phyloP scores from a whole-genome alignment of 2,113 vertebrate genomes.

The Prunella himalayana region DNA sequence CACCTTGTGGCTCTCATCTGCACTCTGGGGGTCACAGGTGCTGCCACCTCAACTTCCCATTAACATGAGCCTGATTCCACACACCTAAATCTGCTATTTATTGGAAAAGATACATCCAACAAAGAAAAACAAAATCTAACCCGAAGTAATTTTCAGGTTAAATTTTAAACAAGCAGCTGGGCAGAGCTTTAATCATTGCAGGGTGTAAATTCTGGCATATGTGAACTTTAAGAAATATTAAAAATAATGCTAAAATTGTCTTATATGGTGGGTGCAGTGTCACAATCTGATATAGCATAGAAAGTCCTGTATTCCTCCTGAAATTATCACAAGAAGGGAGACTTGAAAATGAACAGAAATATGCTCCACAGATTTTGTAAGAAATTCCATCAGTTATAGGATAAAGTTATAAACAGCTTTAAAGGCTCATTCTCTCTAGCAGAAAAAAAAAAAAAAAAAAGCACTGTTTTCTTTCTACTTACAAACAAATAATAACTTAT shows the following conservation, averaged over 20 bases:
- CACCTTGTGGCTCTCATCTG: not conserved
- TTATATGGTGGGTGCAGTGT: not conserved
- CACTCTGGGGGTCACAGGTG: not conserved
- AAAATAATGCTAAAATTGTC: not conserved
- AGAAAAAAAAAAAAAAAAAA: not conserved
- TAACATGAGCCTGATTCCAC: not conserved
- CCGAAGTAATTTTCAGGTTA: not conserved
- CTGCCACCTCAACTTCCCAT: not conserved
- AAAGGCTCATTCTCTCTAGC: not conserved
- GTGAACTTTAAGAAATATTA: not conserved
- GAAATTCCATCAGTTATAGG: not conserved
- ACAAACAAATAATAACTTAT: not conserved
- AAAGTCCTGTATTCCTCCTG: not conserved
- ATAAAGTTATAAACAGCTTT: not conserved
- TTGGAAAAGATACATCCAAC: not conserved
- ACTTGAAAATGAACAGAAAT: not conserved
- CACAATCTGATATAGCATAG: not conserved
- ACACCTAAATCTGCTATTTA: not conserved
- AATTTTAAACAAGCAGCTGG: not conserved
- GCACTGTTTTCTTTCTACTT: not conserved
- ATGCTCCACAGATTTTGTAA: not conserved
- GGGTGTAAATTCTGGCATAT: not conserved
- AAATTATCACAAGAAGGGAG: not conserved
- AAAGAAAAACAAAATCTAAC: not conserved
- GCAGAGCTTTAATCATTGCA: not conserved